Evolutionary conservation across 2,113 vertebrate species (phyloP), one percentile per base, ranked within the genome.

Genomic region (Syrmaticus mikado): DNA sequence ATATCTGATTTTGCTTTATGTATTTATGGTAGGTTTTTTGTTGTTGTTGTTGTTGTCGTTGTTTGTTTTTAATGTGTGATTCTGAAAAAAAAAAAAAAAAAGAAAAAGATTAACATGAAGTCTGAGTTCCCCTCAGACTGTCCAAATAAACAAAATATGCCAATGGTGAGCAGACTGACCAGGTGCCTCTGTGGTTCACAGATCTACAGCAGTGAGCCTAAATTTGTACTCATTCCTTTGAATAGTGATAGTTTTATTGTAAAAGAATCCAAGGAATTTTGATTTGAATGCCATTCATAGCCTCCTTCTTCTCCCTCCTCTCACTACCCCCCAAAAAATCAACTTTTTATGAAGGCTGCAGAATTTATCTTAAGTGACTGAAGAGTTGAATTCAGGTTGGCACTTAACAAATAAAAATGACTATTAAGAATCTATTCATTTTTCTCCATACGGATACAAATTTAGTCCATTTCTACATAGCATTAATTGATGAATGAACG

Each of bases 281-380:
- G 4, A 3, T 72, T 45, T 32, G 38, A 1, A n/a, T 64, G 36
- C 36, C 36, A 57, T 18, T 57, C 18, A 10, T n/a, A n/a, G 50
- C 8, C 15, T 53, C 22, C 50, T 50, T 24, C 52, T 55, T 55
- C 53, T 38, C 34, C 10, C 14, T 28, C 52, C 27, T 30, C 52
- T 28, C 52, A 8, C 6, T 11, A 52, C 24, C 24, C 22, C 20
- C 22, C 34, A 32, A 11, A 70, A 52, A 21, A 32, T 19, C 15
- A 13, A 11, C 30, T 38, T 36, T 36, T 2, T 3, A 1, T 13
- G 19, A 30, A 1, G 4, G 24, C 70, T 53, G 7, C 4, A 82
- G 30, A 1, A 8, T 41, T 68, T 78, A 40, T 75, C 11, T 53
- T 13, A 72, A 70, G 19, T 19, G 1, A 34, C 5, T 60, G 50